A percentile compares a stretch with the other conserved stretches of the same genome.
Evolutionary conservation across 2,113 vertebrate species (phyloP).

Genomic region (Pollimyrus isidori): DNA sequence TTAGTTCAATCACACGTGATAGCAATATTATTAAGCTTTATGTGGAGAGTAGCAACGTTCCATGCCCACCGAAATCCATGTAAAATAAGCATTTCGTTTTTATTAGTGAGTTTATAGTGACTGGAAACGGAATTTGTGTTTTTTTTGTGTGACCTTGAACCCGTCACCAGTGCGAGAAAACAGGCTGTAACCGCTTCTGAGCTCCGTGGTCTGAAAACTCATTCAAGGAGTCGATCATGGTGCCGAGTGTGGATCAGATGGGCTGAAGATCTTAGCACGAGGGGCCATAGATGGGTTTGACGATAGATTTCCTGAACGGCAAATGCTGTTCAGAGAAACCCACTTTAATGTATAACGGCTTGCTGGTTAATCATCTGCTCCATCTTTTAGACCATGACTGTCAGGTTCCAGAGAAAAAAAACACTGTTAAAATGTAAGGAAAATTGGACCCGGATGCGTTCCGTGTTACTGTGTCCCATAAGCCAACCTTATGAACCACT

Average conservation of each 20-base stretch:
- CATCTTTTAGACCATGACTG: background rate
- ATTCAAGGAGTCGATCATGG: background rate
- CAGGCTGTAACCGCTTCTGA: background rate
- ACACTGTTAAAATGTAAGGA: background rate
- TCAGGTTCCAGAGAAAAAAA: background rate
- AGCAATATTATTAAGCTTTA: too few species aligned
- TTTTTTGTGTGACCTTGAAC: background rate
- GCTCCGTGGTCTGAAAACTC: background rate
- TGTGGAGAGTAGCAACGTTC: too few species aligned
- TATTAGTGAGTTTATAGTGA: background rate
- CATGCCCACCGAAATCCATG: background rate
- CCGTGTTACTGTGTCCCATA: background rate
- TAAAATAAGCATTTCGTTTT: background rate
- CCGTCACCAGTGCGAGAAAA: background rate
- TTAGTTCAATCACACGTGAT: background rate
- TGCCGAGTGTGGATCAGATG: background rate
- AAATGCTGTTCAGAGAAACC: background rate
- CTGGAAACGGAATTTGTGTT: background rate
- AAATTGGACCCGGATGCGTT: background rate
- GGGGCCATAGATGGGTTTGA: background rate
- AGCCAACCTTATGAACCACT: background rate
- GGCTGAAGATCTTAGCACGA: background rate
- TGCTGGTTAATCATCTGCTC: conserved; percentile 31
- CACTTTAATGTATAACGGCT: conserved; percentile 16
- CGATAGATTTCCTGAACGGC: background rate